A percentile compares a stretch with the other conserved stretches of the same genome.
Evolutionary conservation across 2,797 vertebrate species (phyloP).

Genomic region (Luscinia megarhynchos): DNA sequence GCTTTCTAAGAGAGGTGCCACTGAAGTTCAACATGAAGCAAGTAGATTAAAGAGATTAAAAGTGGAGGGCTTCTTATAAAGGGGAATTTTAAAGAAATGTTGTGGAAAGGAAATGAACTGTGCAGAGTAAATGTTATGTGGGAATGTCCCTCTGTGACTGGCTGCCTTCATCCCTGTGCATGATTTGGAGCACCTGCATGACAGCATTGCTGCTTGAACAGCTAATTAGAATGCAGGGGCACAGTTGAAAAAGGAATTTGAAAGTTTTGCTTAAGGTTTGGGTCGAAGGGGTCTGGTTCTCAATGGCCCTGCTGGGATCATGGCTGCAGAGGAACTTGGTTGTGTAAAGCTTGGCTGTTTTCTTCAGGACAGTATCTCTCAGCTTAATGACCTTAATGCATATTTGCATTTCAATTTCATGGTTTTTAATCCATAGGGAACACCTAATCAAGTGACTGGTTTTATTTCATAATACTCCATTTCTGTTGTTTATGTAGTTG

Average conservation of each 20-base stretch:
- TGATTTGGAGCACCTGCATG: neutral
- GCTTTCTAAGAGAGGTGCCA: slow-evolving; percentile 11
- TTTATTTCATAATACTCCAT: neutral
- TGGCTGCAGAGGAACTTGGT: neutral
- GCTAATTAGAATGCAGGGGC: neutral
- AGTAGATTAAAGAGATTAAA: neutral
- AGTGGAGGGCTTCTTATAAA: neutral
- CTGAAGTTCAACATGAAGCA: slow-evolving; percentile 58
- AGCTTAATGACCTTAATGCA: neutral
- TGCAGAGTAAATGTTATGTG: neutral
- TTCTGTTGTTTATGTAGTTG: neutral
- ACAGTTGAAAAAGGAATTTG: neutral
- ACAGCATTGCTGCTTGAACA: neutral
- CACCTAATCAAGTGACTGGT: neutral
- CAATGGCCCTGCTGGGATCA: neutral
- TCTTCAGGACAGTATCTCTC: neutral
- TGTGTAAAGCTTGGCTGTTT: neutral
- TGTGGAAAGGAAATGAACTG: neutral
- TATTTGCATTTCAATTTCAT: neutral
- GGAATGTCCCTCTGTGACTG: neutral
- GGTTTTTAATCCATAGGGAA: neutral
- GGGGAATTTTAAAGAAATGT: neutral
- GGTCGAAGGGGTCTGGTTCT: neutral
- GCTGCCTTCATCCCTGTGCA: neutral
- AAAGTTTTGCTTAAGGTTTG: neutral